These are phyloP conservation scores for Amniataba percoides DNA, from an alignment of 2,797 vertebrate species.

Conservation along the genomic window DNA sequence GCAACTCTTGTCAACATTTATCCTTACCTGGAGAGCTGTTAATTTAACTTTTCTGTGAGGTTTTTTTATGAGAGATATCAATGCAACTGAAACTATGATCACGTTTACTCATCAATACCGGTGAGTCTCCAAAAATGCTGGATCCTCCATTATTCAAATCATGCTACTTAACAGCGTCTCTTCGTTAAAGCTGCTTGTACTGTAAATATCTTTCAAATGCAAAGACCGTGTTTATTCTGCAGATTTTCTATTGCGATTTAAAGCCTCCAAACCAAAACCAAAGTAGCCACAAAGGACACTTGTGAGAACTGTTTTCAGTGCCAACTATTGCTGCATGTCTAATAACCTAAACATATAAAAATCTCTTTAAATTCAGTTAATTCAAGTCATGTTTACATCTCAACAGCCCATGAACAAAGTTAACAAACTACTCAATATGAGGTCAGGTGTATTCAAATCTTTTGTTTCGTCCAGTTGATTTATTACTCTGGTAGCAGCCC, in stretches of 20 bases:
- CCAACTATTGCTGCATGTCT: not conserved
- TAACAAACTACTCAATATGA: not conserved
- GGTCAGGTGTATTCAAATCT: not conserved
- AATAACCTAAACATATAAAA: not conserved
- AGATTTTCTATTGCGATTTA: not conserved
- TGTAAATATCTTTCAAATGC: not conserved
- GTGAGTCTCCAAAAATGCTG: not conserved
- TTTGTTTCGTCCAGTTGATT: not conserved
- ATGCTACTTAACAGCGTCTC: not conserved
- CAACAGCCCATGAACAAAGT: not conserved
- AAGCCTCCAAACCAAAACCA: not conserved
- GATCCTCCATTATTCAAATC: not conserved
- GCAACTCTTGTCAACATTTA: not conserved
- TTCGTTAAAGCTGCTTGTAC: not conserved
- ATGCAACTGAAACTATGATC: not conserved
- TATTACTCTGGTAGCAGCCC: not conserved
- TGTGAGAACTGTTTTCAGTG: not conserved
- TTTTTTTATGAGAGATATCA: not conserved
- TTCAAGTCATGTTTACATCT: not conserved
- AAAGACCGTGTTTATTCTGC: not conserved
- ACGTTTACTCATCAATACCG: too few species aligned
- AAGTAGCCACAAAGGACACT: not conserved
- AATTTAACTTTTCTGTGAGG: not conserved
- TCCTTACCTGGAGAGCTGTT: not conserved
- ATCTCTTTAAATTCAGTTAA: not conserved